These are phyloP conservation scores for Hirtodrosophila confusa DNA, from an alignment of 2,888 invertebrate genomes.

Conservation along the genomic window DNA sequence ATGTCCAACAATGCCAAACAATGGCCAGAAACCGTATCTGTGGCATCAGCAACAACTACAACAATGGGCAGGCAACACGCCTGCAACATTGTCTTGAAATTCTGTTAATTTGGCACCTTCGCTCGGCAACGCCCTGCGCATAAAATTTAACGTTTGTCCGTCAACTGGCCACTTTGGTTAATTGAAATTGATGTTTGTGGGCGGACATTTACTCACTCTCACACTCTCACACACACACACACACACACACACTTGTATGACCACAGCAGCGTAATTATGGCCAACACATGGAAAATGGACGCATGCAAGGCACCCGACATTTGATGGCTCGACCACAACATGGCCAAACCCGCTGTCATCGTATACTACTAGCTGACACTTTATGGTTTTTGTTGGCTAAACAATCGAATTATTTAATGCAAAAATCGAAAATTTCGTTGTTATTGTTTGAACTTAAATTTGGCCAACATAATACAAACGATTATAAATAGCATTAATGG, in stretches of 20 bases:
- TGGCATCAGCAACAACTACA: constrained; percentile 4
- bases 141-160: constrained; percentile 77
- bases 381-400: constrained; percentile 8
- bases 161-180: constrained; percentile 78
- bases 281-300: constrained; percentile 27
- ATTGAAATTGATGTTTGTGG: constrained; percentile 78
- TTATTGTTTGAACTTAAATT: neutral
- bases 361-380: constrained; percentile 8
- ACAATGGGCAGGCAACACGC: constrained; percentile 18
- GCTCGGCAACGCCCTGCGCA: constrained; percentile 66
- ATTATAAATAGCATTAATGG: too few relatives aligned
- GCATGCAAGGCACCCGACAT: constrained; percentile 21
- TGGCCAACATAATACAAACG: neutral
- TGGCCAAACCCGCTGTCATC: constrained; percentile 39
- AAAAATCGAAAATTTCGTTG: neutral
- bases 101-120: constrained; percentile 41
- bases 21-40: constrained; percentile 12
- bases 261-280: constrained; percentile 52
- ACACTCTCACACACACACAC: constrained; percentile 21
- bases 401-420: constrained; percentile 7
- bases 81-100: constrained; percentile 58
- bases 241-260: constrained; percentile 18
- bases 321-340: constrained; percentile 36
- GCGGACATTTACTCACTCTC: constrained; percentile 48
- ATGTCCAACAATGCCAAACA: constrained; percentile 42